Percentiles rank a stretch among this genome's conserved stretches.
phyloP scores from a whole-genome alignment of 2,113 vertebrate species.

The Marcusenius ussheri region DNA sequence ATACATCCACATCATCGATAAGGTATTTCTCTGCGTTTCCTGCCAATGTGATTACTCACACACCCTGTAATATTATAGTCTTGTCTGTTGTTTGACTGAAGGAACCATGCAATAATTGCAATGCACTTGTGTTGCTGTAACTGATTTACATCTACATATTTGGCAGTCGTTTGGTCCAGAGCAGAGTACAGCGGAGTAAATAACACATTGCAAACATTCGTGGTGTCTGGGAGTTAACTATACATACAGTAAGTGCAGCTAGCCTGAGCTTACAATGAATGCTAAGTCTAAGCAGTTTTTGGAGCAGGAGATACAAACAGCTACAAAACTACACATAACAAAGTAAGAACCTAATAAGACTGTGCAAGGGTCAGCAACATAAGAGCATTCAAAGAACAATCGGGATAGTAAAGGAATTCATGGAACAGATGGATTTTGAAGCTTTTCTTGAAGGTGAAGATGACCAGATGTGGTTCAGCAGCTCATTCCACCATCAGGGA shows the following conservation, averaged over 20 bases:
- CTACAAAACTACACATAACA: background rate
- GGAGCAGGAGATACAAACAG: background rate
- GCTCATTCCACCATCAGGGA: background rate
- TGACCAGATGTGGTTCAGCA: background rate
- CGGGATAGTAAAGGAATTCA: background rate
- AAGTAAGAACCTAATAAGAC: background rate
- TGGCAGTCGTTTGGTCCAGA: background rate
- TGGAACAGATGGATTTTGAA: background rate
- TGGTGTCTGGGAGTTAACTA: background rate
- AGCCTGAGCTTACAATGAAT: background rate
- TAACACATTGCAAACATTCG: background rate
- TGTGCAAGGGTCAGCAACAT: background rate
- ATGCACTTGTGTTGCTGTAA: background rate
- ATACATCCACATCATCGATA: slow-evolving; percentile 73
- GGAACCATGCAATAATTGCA: background rate
- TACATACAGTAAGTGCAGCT: background rate
- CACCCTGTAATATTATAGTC: background rate
- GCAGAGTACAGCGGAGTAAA: background rate
- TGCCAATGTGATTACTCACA: background rate
- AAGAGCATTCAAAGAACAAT: background rate
- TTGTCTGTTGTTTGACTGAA: background rate
- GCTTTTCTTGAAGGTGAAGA: background rate
- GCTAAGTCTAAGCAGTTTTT: background rate
- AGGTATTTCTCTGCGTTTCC: slow-evolving; percentile 46
- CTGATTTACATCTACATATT: background rate